Evolutionary conservation across 2,113 vertebrate genomes (phyloP), one percentile per base, ranked within the genome.

Genomic region (Sula dactylatra): DNA sequence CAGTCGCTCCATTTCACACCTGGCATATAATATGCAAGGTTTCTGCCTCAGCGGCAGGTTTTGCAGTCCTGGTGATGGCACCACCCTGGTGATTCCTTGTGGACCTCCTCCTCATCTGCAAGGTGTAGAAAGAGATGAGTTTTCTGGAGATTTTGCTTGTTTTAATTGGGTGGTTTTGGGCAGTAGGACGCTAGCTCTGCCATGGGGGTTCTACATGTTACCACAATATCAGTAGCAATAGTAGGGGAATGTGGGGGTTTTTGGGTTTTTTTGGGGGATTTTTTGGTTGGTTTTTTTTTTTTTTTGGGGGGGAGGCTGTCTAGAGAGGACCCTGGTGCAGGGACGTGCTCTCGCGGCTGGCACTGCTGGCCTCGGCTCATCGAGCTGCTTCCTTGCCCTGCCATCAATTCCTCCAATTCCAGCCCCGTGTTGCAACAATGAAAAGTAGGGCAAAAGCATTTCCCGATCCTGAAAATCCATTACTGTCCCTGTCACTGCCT

Each of bases 131-230:
- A 66, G 56, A 58, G 24, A 29, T 2, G 0, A 38, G 36, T n/a
- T 83, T 88, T 45, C 21, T 15, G 11, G 29, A 24, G 34, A 3
- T 61, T 87, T 65, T 65, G 10, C 31, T 54, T 27, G 4, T 29
- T 83, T 40, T 13, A 36, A 26, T 40, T 19, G 44, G 18, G 4
- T 27, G 34, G 40, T 6, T 19, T 19, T 3, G 3, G 8, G 4
- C 0, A 0, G 21, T 21, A 11, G 34, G 47, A 47, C 1, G 2
- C 34, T 56, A 56, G 19, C 42, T 55, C 38, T 80, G 44, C n/a
- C 76, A 58, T 0, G 0, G n/a, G 74, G 31, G 7, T 61, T 42
- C 31, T 61, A n/a, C 13, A 2, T 0, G 0, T 72, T 59, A 5
- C n/a, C 55, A 34, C 1, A 2, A 5, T 42, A 13, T 72, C 21